Conservation (phyloP, 2,797 vertebrate species). For the Mus spretus region DNA sequence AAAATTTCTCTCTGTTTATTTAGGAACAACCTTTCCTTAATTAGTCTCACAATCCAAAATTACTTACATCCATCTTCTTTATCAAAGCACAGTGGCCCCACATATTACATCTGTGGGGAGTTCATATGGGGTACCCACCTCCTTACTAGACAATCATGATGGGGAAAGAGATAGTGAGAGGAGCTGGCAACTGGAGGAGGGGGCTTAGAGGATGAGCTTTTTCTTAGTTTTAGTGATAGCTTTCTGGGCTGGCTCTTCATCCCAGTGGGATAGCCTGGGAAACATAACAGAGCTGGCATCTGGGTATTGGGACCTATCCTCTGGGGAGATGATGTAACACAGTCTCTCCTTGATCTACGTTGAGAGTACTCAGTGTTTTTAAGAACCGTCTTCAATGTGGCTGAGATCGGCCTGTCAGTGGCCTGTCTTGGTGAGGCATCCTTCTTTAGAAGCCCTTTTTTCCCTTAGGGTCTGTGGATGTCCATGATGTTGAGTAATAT, state of each 20-base stretch:
- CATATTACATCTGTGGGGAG: not conserved
- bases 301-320: not conserved
- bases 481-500: not conserved
- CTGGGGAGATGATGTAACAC: not conserved
- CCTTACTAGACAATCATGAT: not conserved
- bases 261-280: not conserved
- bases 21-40: not conserved
- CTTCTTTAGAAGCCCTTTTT: not conserved
- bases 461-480: not conserved
- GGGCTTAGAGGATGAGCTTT: not conserved
- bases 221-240: not conserved
- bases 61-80: not conserved
- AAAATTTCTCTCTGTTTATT: not conserved
- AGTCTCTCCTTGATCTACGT: not conserved
- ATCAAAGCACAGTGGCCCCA: not conserved
- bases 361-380: not conserved
- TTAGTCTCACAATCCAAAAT: not conserved
- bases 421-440: not conserved
- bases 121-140: not conserved
- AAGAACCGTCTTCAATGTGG: not conserved
- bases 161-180: not conserved
- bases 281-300: not conserved
- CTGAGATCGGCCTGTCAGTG: not conserved
- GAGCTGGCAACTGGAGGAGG: accelerated
- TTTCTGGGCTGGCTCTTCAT: not conserved